Conservation (phyloP, 1,140 invertebrate species). For the Linepithema humile region DNA sequence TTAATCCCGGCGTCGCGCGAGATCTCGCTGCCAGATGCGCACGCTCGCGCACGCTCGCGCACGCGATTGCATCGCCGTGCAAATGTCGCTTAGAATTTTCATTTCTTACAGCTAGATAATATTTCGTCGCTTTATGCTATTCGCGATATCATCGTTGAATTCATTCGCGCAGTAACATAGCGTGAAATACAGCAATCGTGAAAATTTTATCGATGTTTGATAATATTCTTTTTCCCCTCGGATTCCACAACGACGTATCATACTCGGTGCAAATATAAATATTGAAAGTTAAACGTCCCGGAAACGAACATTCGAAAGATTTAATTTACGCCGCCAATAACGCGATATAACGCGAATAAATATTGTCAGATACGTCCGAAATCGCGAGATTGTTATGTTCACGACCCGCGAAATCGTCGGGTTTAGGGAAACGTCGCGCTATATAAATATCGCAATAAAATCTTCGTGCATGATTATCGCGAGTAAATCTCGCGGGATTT, state of each 20-base stretch:
- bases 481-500: not conserved
- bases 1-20: slow-evolving; percentile 6
- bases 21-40: slow-evolving; percentile 10
- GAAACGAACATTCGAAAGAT: not conserved
- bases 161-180: not conserved
- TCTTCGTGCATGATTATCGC: not conserved
- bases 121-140: not conserved
- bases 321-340: not conserved
- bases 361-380: not conserved
- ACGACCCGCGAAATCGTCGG: not conserved
- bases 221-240: not conserved
- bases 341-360: not conserved
- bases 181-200: not conserved
- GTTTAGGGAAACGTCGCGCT: not conserved
- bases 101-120: not conserved
- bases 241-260: not conserved
- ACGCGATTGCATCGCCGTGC: not conserved
- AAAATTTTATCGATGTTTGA: not conserved
- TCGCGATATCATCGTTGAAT: not conserved
- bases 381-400: not conserved
- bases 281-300: not conserved
- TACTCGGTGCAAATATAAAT: not conserved
- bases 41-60: not conserved
- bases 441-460: not conserved
- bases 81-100: not conserved